Base-by-base conservation (phyloP, 2,797 vertebrate genomes). In the Spinus olivaceus region DNA sequence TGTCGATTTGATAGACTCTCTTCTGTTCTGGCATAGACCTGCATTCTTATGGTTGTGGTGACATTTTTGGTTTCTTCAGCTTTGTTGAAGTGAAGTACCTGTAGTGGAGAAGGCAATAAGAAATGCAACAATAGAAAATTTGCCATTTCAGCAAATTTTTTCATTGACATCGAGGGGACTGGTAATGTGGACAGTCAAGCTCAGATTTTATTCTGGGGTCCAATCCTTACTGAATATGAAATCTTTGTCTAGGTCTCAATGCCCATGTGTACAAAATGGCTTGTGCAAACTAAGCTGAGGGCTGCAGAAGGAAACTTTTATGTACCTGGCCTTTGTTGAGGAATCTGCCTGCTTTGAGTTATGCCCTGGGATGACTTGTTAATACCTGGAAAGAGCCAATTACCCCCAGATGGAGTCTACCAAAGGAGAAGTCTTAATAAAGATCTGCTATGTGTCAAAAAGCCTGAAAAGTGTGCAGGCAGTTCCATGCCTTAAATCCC, bases 21-120 rank as follows among this genome's bases (percentile, higher is more conserved):
- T 60, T 98, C 97, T 2, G 22, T 94, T 84, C 92, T 96, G 44
- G 94, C 65, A 80, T 85, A 97, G 8, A 91, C 66, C 3, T 50
- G 49, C 22, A 93, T 96, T 63, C 76, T 94, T 67, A 92, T 92
- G 30, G 42, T 95, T 8, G 72, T 60, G 19, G 53, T 74, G 25
- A 70, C 19, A 1, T 73, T 61, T 49, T 41, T 91, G 32, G 19
- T 13, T 87, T 24, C 81, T 56, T 87, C 94, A 66, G 60, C 74
- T 88, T 86, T 86, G 53, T 94, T 88, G 49, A 98, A 98, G 61
- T 97, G 97, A 86, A 98, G 94, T 27, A 97, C 97, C 98, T 98
- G 14, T 6, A 77, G 42, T 80, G 37, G 42, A 37, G 96, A 95
- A 94, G 63, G 33, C 28, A 93, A 22, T 71, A 74, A 82, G 54